phyloP scores from a whole-genome alignment of 30 jellyfish, hydroid and myxozoan species.

The Haliclystus octoradiatus region DNA sequence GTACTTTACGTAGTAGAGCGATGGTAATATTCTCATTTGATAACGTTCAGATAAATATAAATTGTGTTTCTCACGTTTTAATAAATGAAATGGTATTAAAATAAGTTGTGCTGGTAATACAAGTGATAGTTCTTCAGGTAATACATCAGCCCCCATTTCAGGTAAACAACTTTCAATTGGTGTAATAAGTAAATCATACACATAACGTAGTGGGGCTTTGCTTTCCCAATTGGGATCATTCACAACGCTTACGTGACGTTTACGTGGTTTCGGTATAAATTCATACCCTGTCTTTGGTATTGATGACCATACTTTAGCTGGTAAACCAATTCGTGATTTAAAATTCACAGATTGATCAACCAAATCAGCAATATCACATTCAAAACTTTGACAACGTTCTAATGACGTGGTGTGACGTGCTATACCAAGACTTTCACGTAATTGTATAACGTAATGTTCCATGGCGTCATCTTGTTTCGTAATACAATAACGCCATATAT shows the following conservation, averaged over 20 bases:
- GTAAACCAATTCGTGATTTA: slow-evolving; percentile 69
- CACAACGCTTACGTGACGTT: not conserved
- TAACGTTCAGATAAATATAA: not conserved
- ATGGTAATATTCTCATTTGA: not conserved
- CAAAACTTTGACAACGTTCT: slow-evolving; percentile 53
- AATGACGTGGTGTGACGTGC: slow-evolving; percentile 44
- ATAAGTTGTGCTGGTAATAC: slow-evolving; percentile 71
- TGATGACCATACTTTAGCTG: slow-evolving; percentile 25
- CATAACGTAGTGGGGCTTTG: slow-evolving; percentile 37
- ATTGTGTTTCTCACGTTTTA: slow-evolving; percentile 26
- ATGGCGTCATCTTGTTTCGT: slow-evolving; percentile 29
- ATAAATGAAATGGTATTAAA: slow-evolving; percentile 74
- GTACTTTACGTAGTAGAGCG: not conserved
- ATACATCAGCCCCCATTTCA: slow-evolving; percentile 1
- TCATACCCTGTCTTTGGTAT: not conserved
- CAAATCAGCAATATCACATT: slow-evolving; percentile 63
- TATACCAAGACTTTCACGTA: slow-evolving; percentile 76
- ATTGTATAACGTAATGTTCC: slow-evolving; percentile 31
- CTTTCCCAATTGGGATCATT: slow-evolving; percentile 40
- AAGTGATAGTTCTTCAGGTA: slow-evolving; percentile 32
- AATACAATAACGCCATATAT: slow-evolving; percentile 25
- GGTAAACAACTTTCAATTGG: slow-evolving; percentile 55
- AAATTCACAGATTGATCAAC: slow-evolving; percentile 44
- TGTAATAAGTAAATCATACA: slow-evolving; percentile 53
- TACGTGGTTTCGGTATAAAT: not conserved